phyloP scores from a whole-genome alignment of 2,113 vertebrate genomes.

The Potamarius usumacintae region DNA sequence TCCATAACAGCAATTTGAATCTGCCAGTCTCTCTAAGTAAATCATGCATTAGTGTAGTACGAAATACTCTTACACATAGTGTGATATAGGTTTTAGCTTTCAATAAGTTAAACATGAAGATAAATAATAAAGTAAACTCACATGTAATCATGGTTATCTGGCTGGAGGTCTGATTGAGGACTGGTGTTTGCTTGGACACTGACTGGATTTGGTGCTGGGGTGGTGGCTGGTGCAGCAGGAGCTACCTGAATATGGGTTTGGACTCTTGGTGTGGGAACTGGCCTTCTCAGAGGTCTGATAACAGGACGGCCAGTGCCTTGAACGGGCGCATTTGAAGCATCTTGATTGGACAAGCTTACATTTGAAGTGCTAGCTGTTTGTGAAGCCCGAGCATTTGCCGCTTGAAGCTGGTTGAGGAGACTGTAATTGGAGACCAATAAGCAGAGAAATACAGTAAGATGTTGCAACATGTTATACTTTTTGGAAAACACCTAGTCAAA shows the following conservation, averaged over 20 bases:
- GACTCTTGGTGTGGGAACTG: not conserved
- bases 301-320: not conserved
- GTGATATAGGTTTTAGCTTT: not conserved
- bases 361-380: not conserved
- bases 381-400: not conserved
- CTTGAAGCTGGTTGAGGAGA: not conserved
- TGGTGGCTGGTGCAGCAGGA: not conserved
- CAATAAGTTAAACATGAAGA: not conserved
- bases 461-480: not conserved
- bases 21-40: slow-evolving; percentile 11
- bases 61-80: not conserved
- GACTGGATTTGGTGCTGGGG: not conserved
- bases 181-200: not conserved
- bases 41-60: not conserved
- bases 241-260: not conserved
- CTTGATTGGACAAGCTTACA: not conserved
- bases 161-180: not conserved
- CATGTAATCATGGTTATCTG: slow-evolving; percentile 4
- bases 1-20: slow-evolving; percentile 9
- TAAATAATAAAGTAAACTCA: not conserved
- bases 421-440: slow-evolving; percentile 2
- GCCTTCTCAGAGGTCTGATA: not conserved
- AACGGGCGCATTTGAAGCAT: not conserved
- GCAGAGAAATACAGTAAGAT: not conserved
- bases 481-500: not conserved